A percentile compares a stretch with the other conserved stretches of the same genome.
These are phyloP conservation scores for Fringilla coelebs DNA, from an alignment of 2,797 vertebrate genomes.

Conservation along the genomic window DNA sequence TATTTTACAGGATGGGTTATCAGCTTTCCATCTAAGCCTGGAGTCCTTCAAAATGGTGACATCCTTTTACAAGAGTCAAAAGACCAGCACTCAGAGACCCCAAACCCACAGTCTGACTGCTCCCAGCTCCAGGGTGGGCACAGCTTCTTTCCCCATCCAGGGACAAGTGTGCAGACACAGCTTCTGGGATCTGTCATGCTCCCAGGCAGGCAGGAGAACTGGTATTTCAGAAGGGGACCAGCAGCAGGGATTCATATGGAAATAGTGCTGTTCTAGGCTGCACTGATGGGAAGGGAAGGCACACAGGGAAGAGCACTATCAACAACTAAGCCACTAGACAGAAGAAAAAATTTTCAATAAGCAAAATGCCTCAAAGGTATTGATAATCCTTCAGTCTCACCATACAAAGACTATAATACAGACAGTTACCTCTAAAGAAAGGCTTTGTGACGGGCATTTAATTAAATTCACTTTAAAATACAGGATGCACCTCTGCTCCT, in stretches of 20 bases:
- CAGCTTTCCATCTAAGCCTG: not conserved
- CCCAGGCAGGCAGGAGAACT: not conserved
- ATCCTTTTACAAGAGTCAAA: not conserved
- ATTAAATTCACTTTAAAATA: slow-evolving; percentile 11
- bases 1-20: not conserved
- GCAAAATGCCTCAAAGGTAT: not conserved
- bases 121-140: not conserved
- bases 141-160: not conserved
- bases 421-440: not conserved
- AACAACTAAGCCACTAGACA: not conserved
- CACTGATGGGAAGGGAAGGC: not conserved
- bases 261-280: not conserved
- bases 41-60: not conserved
- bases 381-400: not conserved
- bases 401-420: not conserved
- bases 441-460: not conserved
- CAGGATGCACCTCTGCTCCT: not conserved
- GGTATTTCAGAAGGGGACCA: not conserved
- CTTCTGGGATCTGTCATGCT: not conserved
- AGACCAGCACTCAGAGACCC: not conserved
- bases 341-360: not conserved
- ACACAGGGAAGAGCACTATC: not conserved
- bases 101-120: not conserved
- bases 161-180: not conserved
- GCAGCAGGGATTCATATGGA: not conserved